Base-by-base conservation (phyloP, 2,888 invertebrate species). In the Eretmocerus hayati region DNA sequence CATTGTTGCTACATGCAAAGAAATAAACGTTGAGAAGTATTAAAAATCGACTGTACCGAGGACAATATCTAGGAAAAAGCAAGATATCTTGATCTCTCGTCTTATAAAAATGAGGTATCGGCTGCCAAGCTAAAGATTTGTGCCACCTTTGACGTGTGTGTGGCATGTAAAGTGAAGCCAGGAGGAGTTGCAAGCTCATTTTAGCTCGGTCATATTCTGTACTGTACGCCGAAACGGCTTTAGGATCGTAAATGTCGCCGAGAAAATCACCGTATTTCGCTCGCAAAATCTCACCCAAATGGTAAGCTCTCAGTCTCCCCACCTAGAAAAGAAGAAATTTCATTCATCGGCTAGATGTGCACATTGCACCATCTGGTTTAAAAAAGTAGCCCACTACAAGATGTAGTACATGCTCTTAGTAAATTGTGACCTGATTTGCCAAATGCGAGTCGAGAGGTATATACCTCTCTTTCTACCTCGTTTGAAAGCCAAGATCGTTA, bases 181-280 rank as follows among this genome's bases (percentile, higher is more conserved):
- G 68, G 3, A 83, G 81, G 15, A 83, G 72, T 52, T 83, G 74
- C 0, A 81, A 82, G 9, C 84, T 84, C 80, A 84, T 84, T 69
- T 87, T 78, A 0, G 88, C 87, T 42, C 89, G 75, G 46, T 83
- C 82, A 61, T 76, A 83, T 63, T 84, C 80, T 0, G 87, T 85
- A 35, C 83, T 83, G 22, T 78, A 72, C 21, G 77, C 70, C 26
- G 54, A 57, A 3, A 63, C 52, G 4, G 56, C 16, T 15, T 56
- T 51, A 1, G 76, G 71, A 2, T 74, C 61, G 59, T 79, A 80
- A 20, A 74, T 55, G 4, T 60, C 61, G 1, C 74, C 77, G 31
- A 80, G 62, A 31, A 77, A 71, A 0, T 69, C 63, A n/a, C 70
- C 66, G 57, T 79, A 79, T 15, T 69, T 68, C 15, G 64, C 56